Evolutionary conservation across 1,140 invertebrate species (phyloP).

Genomic region (Zophobas atratus): DNA sequence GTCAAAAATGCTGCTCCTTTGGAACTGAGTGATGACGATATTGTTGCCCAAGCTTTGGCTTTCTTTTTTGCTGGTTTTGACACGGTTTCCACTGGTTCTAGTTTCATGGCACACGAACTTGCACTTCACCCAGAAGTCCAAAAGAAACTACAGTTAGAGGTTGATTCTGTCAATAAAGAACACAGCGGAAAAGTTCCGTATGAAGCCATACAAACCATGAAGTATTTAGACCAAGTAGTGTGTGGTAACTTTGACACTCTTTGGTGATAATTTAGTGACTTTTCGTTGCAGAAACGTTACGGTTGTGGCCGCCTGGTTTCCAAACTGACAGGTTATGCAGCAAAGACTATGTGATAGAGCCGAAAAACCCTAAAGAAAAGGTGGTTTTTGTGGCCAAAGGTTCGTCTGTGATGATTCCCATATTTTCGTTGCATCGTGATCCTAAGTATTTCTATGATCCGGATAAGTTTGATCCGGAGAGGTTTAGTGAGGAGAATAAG

Average conservation of each 20-base stretch:
- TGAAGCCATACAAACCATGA: conserved; percentile 60
- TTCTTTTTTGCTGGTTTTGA: conserved; percentile 73
- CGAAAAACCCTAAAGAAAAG: conserved; percentile 48
- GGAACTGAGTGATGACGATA: conserved; percentile 56
- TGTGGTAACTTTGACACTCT: conserved; percentile 11
- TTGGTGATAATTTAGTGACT: conserved; percentile 4
- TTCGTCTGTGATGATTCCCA: conserved; percentile 71
- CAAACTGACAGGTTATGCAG: conserved; percentile 70
- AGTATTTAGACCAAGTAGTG: conserved; percentile 64
- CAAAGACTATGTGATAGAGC: conserved; percentile 69
- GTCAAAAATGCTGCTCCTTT: conserved; percentile 66
- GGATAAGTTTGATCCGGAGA: conserved; percentile 73
- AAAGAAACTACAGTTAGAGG: conserved; percentile 73
- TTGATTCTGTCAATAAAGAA: conserved; percentile 66
- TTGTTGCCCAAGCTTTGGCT: conserved; percentile 62
- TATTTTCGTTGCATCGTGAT: conserved; percentile 72
- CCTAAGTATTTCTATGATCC: conserved; percentile 72
- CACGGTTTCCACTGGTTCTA: conserved; percentile 73
- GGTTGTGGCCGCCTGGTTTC: conserved; percentile 71
- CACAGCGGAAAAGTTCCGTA: conserved; percentile 61
- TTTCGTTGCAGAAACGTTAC: conserved; percentile 70
- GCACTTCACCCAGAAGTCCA: conserved; percentile 76
- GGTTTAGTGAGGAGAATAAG: conserved; percentile 71
- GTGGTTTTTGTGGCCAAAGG: conserved; percentile 66
- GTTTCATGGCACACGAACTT: conserved; percentile 71